Base-by-base conservation (phyloP, 2,113 vertebrate species). In the Microcebus lehilahytsara region DNA sequence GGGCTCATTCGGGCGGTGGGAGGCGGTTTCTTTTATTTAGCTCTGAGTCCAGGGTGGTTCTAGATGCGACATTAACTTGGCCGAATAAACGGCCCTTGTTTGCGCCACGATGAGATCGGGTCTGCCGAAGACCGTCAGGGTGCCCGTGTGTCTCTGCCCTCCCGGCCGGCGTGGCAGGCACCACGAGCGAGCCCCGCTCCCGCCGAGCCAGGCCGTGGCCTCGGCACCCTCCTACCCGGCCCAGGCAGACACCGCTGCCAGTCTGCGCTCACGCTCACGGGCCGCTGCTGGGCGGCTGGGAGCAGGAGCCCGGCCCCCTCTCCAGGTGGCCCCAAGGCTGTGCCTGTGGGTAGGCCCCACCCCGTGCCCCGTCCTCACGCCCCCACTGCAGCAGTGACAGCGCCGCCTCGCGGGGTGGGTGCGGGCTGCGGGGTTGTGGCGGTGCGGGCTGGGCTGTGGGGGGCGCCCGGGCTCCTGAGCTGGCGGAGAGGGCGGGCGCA, bases 241-340 rank as follows among this genome's bases (percentile, higher is more conserved):
- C 3, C 17, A 9, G 86, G 20, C 25, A 37, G 51, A 20, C 5
- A 2, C 51, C 14, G 0, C 16, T 16, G 0, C 7, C 2, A 0
- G 23, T 34, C 75, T 67, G 89, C 23, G n/a, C 40, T 37, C 37
- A 37, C 37, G 37, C 25, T 25, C 46, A 23, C 1, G 32, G 77
- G 8, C 46, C 13, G 34, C 67, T 49, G 19, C 56, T 51, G 5
- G 0, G 17, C 37, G 81, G 32, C 9, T 46, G 25, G 71, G 56
- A 75, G 46, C 40, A 25, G 64, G 58, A 6, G 13, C 17, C 34
- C 17, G 42, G 56, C 34, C 3, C 32, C 46, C 69, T 53, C 20
- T 69, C 58, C 6, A 10, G 30, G 19, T 4, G n/a, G 64, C 62
- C 91, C 22, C 27, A 32, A 6, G 27, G 20, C 66, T 67, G 42